Evolutionary conservation across 2,888 invertebrate genomes (phyloP).

Genomic region (Calameuta pallipes): DNA sequence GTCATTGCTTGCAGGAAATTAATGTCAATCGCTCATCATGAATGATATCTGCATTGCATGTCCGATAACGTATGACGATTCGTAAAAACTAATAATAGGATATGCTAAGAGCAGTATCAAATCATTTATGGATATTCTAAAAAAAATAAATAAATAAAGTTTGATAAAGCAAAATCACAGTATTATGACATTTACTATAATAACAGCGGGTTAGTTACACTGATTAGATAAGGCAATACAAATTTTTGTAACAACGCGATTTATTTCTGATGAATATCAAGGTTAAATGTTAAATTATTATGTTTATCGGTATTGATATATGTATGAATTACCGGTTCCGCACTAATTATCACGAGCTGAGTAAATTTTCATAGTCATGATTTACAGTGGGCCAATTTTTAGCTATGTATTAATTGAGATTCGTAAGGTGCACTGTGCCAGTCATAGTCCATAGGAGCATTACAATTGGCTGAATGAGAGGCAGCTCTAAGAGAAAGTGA

Average conservation of each 20-base stretch:
- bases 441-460: not conserved
- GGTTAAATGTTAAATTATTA: not conserved
- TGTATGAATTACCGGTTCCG: not conserved
- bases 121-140: not conserved
- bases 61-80: not conserved
- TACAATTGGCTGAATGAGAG: not conserved
- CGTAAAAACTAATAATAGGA: not conserved
- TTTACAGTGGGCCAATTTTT: not conserved
- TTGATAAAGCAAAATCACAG: not conserved
- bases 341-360: not conserved
- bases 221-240: not conserved
- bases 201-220: not conserved
- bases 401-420: not conserved
- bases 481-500: not conserved
- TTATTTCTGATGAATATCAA: not conserved
- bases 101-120: not conserved
- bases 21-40: not conserved
- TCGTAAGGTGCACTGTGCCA: not conserved
- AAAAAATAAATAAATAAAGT: not conserved
- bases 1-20: not conserved
- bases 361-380: not conserved
- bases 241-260: not conserved
- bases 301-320: not conserved
- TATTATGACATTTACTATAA: not conserved
- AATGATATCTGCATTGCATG: not conserved